Conservation (phyloP, 2,888 invertebrate genomes). For the Tachina lurida region DNA sequence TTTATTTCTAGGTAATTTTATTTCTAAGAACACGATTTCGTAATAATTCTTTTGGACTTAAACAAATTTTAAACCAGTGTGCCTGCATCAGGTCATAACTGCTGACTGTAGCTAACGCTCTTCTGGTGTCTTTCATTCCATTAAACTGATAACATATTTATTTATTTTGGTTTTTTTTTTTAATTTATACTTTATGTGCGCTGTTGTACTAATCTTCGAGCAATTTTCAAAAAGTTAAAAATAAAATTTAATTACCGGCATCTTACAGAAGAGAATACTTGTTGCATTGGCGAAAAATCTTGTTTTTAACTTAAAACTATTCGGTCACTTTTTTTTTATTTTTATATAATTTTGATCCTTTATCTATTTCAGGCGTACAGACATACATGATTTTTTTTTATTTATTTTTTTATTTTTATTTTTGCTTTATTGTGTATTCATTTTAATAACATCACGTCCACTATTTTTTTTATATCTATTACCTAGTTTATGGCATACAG, state of each 20-base stretch:
- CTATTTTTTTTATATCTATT: conserved; percentile 43
- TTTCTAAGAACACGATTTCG: no score
- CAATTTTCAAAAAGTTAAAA: conserved; percentile 12
- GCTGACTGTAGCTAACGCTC: no score
- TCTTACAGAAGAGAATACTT: background rate
- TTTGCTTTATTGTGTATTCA: background rate
- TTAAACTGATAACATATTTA: background rate
- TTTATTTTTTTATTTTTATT: background rate
- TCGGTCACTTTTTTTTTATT: conserved; percentile 19
- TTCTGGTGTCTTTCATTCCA: background rate
- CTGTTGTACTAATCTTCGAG: background rate
- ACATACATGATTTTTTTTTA: no score
- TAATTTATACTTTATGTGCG: background rate
- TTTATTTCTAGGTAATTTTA: no score
- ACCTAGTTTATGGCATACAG: conserved; percentile 36
- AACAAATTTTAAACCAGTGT: no score
- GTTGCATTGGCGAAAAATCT: background rate
- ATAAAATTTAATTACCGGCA: conserved; percentile 41
- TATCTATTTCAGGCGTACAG: conserved; percentile 27
- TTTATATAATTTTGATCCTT: conserved; percentile 46
- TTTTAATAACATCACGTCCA: conserved; percentile 64
- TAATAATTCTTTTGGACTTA: no score
- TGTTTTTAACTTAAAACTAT: conserved; percentile 4
- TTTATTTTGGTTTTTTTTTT: no score
- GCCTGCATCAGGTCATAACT: no score